phyloP scores from a whole-genome alignment of 1,140 invertebrate species.

The Brachionus asplanchnoidis region DNA sequence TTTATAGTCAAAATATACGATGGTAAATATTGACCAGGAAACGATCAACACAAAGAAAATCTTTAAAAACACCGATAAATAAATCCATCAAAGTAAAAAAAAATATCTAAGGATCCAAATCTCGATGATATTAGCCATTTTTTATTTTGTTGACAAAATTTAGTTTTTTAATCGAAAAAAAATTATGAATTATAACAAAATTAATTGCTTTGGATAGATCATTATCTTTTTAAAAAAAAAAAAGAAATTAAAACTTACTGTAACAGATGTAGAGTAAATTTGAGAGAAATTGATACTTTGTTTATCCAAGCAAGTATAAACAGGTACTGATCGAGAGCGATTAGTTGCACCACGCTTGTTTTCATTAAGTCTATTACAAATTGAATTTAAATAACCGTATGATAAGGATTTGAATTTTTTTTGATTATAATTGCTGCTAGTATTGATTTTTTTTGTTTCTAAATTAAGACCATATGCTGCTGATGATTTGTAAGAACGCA shows the following conservation, averaged over 20 bases:
- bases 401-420: conserved; percentile 22
- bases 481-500: neutral
- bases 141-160: no score
- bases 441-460: neutral
- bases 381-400: conserved; percentile 31
- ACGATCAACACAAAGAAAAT: neutral
- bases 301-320: neutral
- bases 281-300: neutral
- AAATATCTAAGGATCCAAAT: neutral
- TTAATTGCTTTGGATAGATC: neutral
- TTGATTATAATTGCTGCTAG: neutral
- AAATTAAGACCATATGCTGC: neutral
- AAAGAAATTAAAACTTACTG: neutral
- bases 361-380: conserved; percentile 10
- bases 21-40: neutral
- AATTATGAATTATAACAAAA: neutral
- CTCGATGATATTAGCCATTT: neutral
- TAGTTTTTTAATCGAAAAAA: neutral
- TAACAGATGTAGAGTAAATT: neutral
- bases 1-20: neutral
- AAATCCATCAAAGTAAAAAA: neutral
- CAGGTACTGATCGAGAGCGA: conserved; percentile 23
- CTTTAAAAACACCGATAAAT: neutral
- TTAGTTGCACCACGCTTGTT: neutral
- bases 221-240: neutral